A percentile compares a stretch with the other conserved stretches of the same genome.
Evolutionary conservation across 2,113 vertebrate genomes (phyloP).

Genomic region (Peucedramus taeniatus): DNA sequence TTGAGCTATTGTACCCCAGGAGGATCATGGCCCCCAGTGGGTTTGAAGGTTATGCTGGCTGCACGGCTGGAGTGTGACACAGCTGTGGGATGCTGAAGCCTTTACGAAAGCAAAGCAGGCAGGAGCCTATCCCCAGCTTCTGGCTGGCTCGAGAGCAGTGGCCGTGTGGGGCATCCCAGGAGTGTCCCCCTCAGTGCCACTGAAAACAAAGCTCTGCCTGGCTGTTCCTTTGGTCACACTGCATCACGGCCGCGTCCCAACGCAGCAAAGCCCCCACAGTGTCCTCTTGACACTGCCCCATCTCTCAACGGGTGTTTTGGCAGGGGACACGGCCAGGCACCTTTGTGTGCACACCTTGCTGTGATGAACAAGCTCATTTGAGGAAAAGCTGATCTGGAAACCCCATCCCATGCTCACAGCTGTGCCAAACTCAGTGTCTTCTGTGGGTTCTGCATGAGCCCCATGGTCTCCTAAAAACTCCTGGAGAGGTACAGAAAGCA

Average conservation of each 20-base stretch:
- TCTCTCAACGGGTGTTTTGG: rapidly evolving
- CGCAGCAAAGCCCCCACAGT: rapidly evolving
- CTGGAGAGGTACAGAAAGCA: background rate
- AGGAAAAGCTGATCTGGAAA: background rate
- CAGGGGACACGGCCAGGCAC: rapidly evolving
- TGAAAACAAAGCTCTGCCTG: background rate
- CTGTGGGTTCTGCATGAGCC: background rate
- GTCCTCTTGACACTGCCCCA: rapidly evolving
- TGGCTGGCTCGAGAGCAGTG: rapidly evolving
- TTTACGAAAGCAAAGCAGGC: background rate
- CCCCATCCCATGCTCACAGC: background rate
- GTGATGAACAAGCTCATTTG: background rate
- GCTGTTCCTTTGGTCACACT: rapidly evolving
- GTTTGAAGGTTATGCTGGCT: background rate
- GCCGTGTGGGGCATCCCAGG: rapidly evolving
- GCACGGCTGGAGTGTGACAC: rapidly evolving
- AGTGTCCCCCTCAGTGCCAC: rapidly evolving
- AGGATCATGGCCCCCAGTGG: background rate
- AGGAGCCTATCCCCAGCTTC: background rate
- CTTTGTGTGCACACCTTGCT: background rate
- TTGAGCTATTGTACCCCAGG: background rate
- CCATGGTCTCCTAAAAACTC: background rate
- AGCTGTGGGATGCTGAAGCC: background rate
- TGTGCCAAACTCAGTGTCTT: background rate
- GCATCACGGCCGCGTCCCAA: rapidly evolving